A percentile compares a stretch with the other conserved stretches of the same genome.
These are phyloP conservation scores for Myiopsitta monachus DNA, from an alignment of 2,113 vertebrate species.

Conservation along the genomic window DNA sequence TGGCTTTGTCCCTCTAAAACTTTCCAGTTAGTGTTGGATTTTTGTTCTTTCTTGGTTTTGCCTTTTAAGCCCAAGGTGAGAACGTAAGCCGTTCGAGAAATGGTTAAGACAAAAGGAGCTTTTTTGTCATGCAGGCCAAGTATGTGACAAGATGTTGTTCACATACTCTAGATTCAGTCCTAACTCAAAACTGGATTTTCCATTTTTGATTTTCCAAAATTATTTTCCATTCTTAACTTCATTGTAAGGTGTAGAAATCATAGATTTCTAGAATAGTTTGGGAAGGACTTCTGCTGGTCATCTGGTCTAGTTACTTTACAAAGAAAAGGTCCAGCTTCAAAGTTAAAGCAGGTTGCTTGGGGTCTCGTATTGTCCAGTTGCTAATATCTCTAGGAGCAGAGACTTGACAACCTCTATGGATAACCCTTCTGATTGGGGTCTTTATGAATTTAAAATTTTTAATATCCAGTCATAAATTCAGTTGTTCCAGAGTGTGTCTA, in stretches of 20 bases:
- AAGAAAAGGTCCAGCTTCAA: neutral
- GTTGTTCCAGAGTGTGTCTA: neutral
- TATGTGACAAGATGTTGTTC: neutral
- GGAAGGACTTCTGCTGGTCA: neutral
- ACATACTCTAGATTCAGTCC: neutral
- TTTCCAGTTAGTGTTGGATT: neutral
- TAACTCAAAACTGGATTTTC: neutral
- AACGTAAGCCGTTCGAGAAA: neutral
- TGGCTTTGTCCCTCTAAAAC: neutral
- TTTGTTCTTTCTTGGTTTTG: neutral
- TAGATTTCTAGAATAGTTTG: neutral
- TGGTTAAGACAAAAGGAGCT: neutral
- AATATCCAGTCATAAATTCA: neutral
- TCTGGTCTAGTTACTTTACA: neutral
- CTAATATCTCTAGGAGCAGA: neutral
- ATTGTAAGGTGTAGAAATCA: neutral
- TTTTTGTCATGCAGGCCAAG: neutral
- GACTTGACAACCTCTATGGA: neutral
- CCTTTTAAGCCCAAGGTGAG: neutral
- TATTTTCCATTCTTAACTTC: neutral
- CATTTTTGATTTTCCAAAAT: too few relatives aligned
- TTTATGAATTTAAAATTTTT: neutral
- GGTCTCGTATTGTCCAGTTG: neutral
- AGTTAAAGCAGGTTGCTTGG: neutral
- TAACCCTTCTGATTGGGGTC: fast-evolving